Base-by-base conservation (phyloP, 2,888 invertebrate genomes). In the Carabus problematicus region DNA sequence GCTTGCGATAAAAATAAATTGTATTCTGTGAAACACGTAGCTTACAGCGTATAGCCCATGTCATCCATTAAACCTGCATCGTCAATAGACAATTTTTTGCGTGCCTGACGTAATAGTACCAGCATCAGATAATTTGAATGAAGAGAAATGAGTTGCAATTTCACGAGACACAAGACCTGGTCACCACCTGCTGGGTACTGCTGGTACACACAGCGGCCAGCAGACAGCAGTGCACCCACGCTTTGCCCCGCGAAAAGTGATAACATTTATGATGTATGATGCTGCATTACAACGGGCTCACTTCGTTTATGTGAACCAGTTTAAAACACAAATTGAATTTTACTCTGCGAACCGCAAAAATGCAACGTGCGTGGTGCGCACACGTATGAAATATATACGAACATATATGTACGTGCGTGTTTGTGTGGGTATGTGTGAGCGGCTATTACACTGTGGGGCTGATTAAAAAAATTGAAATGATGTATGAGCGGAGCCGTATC, bases 241-340 rank as follows among this genome's bases (percentile, higher is more conserved):
- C 52, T 52, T 52, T 52, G 52, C 52, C 52, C 52, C 29, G 41
- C 43, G 49, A 47, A 47, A 49, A 68, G 67, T 68, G 67, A 68
- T 68, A 68, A 68, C 67, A 68, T 60, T 61, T 54, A 68, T 68
- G 67, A 68, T 68, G 61, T 60, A 68, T 68, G 47, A 52, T 45
- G 60, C 11, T 18, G 47, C 45, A 54, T 19, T 52, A 64, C 56
- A 56, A 47, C 19, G 29, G 49, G 42, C 40, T 41, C 67, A 59
- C 9, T 52, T 52, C 67, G 67, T 52, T 59, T 60, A 59, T 60
- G 52, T 68, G 60, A 66, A 42, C 67, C 67, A 60, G 54, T 68
- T 68, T 68, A 54, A 66, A 68, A 61, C 61, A 29, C 67, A 68
- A 68, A 68, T 68, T 68, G 67, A 68, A 68, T 60, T 68, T 61